phyloP scores from a whole-genome alignment of 2,797 vertebrate genomes.

The Petrocephalus sullivani region DNA sequence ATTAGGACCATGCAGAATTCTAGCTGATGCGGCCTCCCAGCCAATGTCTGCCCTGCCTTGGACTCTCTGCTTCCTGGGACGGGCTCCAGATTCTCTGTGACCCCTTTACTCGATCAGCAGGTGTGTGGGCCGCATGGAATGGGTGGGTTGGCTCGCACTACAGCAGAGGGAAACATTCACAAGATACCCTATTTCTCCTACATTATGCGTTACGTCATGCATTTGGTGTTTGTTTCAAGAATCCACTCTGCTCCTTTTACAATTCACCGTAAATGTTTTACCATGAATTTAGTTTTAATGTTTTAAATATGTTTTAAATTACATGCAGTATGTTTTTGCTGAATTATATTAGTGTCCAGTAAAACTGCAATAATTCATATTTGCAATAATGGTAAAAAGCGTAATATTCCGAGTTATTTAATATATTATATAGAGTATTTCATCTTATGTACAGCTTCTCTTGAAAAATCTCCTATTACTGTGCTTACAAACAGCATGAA shows the following conservation, averaged over 20 bases:
- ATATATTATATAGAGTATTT: not conserved
- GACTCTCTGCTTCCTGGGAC: not conserved
- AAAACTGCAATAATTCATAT: not conserved
- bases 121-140: not conserved
- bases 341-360: not conserved
- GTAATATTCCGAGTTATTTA: not conserved
- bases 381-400: not conserved
- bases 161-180: not conserved
- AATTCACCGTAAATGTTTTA: not conserved
- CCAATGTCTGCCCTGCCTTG: not conserved
- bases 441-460: not conserved
- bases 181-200: not conserved
- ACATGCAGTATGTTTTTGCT: not conserved
- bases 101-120: not conserved
- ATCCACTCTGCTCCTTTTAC: not conserved
- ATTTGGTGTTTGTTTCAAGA: not conserved
- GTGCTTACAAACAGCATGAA: not conserved
- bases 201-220: too few species aligned
- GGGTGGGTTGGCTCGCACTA: not conserved
- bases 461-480: not conserved
- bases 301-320: not conserved
- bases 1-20: not conserved
- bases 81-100: not conserved
- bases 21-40: not conserved
- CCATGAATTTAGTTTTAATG: not conserved